Evolutionary conservation across 2,797 vertebrate species (phyloP), one percentile per base, ranked within the genome.

Genomic region (Muscicapa comitata): DNA sequence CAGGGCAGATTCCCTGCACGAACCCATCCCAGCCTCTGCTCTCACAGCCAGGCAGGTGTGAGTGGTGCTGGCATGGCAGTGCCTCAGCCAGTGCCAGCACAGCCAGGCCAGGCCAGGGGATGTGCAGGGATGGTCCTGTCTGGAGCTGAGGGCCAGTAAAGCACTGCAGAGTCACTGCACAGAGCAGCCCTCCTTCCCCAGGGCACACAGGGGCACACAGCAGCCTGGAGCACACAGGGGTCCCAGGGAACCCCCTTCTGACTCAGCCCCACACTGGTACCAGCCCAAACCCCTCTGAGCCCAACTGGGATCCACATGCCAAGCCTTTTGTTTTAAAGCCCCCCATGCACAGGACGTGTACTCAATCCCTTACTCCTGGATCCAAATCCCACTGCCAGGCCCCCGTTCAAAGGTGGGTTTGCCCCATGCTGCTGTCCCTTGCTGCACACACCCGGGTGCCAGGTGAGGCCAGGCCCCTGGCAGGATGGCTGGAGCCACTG

Each of bases 1-100:
- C n/a, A 3, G 10, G 37, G 51, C 57, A 31, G 14, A 1, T 23
- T 15, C 55, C 26, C 50, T 40, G 48, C 72, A 19, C 2, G 1
- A 2, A 29, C 55, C 77, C 40, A 3, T 10, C 50, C 8, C 18
- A 26, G 71, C 2, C 29, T n/a, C 17, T 21, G 51, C 0, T 65
- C 35, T 4, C 28, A 2, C 7, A 11, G 48, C n/a, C 51, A 16
- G 59, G 84, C 40, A 33, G 11, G 28, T 2, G 33, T 0, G 25
- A 38, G 67, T 5, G 7, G 28, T 10, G 55, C 63, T 0, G 0
- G 45, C 45, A 31, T 0, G 1, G 14, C 57, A 18, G 26, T 38
- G 37, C 37, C 37, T 38, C 37, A 38, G 37, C 37, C 0, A 8
- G 66, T 0, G 35, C 54, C 74, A 28, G 50, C 20, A 58, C 35